phyloP scores from a whole-genome alignment of 2,888 invertebrate genomes.

The Blastobasis lacticolella region DNA sequence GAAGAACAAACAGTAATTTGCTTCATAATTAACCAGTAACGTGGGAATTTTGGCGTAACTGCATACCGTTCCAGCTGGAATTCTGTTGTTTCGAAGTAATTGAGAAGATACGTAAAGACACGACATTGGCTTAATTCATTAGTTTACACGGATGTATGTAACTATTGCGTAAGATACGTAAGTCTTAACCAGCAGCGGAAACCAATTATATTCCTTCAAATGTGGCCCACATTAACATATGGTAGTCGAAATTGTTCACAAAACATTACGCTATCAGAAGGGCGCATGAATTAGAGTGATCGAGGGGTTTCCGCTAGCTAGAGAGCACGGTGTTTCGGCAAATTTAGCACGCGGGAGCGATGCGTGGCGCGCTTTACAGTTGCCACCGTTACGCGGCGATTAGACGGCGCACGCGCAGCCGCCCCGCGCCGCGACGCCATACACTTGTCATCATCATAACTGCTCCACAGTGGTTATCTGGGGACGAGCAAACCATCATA shows the following conservation, averaged over 20 bases:
- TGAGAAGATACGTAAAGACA: background rate
- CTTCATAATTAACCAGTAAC: no score
- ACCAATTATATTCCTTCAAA: no score
- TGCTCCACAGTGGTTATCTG: conserved; percentile 14
- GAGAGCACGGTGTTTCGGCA: conserved; percentile 67
- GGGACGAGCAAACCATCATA: no score
- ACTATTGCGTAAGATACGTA: no score
- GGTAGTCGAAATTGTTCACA: background rate
- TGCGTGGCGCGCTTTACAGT: conserved; percentile 70
- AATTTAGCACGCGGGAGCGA: conserved; percentile 62
- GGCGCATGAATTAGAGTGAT: conserved; percentile 44
- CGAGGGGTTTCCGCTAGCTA: conserved; percentile 59
- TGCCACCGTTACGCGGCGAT: conserved; percentile 71
- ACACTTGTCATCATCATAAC: conserved; percentile 26
- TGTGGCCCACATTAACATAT: no score
- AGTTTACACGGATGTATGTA: no score
- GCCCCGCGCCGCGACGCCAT: conserved; percentile 28
- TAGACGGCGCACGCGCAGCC: conserved; percentile 57
- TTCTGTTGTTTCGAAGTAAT: background rate
- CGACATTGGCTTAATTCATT: background rate
- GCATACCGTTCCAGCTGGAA: no score
- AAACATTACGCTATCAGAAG: background rate
- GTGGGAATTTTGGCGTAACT: no score
- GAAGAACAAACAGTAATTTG: background rate
- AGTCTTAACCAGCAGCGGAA: no score